Base-by-base conservation (phyloP, 2,888 invertebrate species). In the Eupithecia vulgata region DNA sequence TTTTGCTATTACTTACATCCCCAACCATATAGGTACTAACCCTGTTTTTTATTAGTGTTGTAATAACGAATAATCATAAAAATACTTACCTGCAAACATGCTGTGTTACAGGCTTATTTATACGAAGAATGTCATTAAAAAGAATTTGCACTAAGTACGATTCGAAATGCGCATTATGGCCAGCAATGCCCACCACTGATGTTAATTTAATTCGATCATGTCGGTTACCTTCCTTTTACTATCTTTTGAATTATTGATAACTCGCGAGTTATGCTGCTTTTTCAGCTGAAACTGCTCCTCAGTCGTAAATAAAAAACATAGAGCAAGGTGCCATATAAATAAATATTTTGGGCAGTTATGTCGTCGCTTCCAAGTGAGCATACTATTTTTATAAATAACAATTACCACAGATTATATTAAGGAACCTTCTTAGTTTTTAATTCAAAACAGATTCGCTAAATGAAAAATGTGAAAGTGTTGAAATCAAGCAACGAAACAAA, bases 131-230 rank as follows among this genome's bases (percentile, higher is more conserved):
- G 35, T 25, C 34, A 79, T 76, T 74, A 76, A 76, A 79, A 80
- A 77, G 73, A 78, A 79, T 80, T 81, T 80, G 70, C 78, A 77
- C 68, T 70, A 75, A 76, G 74, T 70, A 75, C 78, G 68, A 70
- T 75, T 77, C 70, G 67, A 70, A 67, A 70, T 71, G 75, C 80
- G 48, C 79, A 78, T 80, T 81, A 78, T 78, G 80, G 73, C 80
- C 74, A 77, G 70, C 80, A 79, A 74, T 74, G 62, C 73, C 71
- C 59, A 74, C 72, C 70, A 61, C 61, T 70, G 70, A 75, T 68
- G 72, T 71, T 74, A 76, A 78, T 74, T 72, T 76, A 67, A 73
- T 73, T 64, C 52, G 35, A 57, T 64, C 40, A 64, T n/a, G 21
- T n/a, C 13, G 64, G 73, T 70, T 67, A 57, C 62, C 35, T 62